Conservation (phyloP, 2,888 invertebrate species). For the Chloromyia formosa region DNA sequence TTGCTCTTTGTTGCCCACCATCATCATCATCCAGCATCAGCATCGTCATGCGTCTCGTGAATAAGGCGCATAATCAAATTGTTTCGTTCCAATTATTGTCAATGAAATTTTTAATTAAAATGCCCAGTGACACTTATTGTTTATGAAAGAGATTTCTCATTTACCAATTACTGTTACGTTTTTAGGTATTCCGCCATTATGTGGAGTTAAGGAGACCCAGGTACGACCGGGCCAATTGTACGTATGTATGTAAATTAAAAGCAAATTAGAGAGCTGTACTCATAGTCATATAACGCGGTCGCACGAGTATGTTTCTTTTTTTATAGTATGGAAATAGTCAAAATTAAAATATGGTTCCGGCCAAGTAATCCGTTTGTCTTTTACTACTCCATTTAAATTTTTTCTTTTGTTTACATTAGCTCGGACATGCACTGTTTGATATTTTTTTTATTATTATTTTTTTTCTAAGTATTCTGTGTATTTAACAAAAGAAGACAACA, state of each 20-base stretch:
- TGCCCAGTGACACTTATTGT: conserved; percentile 38
- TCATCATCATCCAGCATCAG: too few species aligned
- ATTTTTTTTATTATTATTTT: conserved; percentile 10
- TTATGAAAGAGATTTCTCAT: conserved; percentile 35
- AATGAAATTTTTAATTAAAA: conserved; percentile 43
- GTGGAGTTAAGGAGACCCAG: background rate
- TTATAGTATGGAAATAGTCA: background rate
- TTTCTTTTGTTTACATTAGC: conserved; percentile 33
- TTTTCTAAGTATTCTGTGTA: too few species aligned
- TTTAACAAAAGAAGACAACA: conserved; percentile 11
- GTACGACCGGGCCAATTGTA: background rate
- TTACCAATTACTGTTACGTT: conserved; percentile 38
- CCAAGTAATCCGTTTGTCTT: conserved; percentile 36
- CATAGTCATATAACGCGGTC: background rate
- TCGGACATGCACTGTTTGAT: conserved; percentile 40
- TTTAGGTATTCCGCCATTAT: background rate
- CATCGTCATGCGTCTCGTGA: conserved; percentile 1
- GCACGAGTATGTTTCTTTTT: background rate
- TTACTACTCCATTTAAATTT: conserved; percentile 33
- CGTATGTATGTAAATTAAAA: background rate
- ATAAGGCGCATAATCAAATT: conserved; percentile 35
- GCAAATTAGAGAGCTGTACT: background rate
- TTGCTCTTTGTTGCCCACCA: conserved; percentile 15
- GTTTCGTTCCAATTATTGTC: conserved; percentile 42
- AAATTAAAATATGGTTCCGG: conserved; percentile 23